Conservation (phyloP, 2,113 vertebrate genomes). For the Osmerus mordax region DNA sequence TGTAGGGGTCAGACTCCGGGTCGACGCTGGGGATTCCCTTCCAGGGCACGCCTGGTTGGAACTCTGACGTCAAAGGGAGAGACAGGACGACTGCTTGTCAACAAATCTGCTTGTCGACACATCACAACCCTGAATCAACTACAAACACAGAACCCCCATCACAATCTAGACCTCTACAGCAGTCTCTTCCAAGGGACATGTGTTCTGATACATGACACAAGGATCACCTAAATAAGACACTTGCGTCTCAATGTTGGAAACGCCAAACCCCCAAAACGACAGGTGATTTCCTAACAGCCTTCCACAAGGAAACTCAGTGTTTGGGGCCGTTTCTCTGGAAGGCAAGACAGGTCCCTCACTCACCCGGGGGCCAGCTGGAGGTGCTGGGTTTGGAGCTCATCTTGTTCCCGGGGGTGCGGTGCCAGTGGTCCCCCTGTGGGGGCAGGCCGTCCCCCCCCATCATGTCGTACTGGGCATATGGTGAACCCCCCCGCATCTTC, state of each 20-base stretch:
- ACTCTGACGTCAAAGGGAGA: constrained; percentile 74
- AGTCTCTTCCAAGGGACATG: too few species aligned
- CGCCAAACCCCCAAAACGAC: too few species aligned
- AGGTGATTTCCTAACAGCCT: too few species aligned
- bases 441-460: constrained; percentile 83
- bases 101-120: neutral
- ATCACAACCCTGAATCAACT: neutral
- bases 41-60: constrained; percentile 99
- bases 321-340: neutral
- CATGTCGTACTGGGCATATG: constrained; percentile 94
- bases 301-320: neutral
- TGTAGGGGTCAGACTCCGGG: constrained; percentile 96
- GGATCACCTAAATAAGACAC: too few species aligned
- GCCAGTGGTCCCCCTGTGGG: constrained; percentile 89
- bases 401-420: constrained; percentile 95
- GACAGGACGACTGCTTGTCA: neutral
- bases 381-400: constrained; percentile 89
- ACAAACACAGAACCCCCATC: neutral
- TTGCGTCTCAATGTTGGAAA: too few species aligned
- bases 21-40: constrained; percentile 98
- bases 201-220: too few species aligned
- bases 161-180: neutral
- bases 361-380: constrained; percentile 98
- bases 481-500: constrained; percentile 89
- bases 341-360: constrained; percentile 1